Conservation (phyloP, 2,797 vertebrate species). For the Arnoldichthys spilopterus region DNA sequence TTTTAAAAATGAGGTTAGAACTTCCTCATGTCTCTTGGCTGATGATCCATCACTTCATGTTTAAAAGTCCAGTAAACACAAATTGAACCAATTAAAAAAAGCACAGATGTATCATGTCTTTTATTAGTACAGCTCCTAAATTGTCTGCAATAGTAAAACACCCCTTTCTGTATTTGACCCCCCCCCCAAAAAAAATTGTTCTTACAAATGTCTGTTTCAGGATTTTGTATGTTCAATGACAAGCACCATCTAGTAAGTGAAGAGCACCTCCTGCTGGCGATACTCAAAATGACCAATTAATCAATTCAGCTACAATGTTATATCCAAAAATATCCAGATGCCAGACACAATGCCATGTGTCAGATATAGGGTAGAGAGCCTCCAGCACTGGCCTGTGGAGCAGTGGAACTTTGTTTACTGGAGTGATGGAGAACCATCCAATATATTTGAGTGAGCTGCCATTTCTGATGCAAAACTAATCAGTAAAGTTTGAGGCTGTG, state of each 20-base stretch:
- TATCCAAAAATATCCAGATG: neutral
- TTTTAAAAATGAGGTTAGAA: too few relatives aligned
- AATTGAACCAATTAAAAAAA: neutral
- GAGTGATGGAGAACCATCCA: neutral
- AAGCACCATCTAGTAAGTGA: neutral
- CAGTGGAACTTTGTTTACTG: neutral
- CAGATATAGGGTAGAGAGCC: neutral
- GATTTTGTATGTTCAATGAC: neutral
- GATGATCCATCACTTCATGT: too few relatives aligned
- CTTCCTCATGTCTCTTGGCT: too few relatives aligned
- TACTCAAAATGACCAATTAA: constrained; percentile 15
- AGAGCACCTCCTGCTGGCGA: constrained; percentile 39
- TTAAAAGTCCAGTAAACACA: neutral
- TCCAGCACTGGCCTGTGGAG: neutral
- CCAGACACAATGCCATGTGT: too few relatives aligned
- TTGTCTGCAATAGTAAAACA: neutral
- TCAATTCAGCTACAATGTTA: neutral
- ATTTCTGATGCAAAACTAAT: too few relatives aligned
- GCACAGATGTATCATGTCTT: neutral
- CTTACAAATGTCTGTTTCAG: too few relatives aligned
- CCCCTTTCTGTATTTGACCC: neutral
- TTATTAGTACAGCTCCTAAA: too few relatives aligned
- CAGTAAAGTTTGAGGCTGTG: too few relatives aligned
- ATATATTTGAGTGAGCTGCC: too few relatives aligned
- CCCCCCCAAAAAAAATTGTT: too few relatives aligned